These are phyloP conservation scores for Albula glossodonta DNA, from an alignment of 2,113 vertebrate genomes.

Conservation along the genomic window DNA sequence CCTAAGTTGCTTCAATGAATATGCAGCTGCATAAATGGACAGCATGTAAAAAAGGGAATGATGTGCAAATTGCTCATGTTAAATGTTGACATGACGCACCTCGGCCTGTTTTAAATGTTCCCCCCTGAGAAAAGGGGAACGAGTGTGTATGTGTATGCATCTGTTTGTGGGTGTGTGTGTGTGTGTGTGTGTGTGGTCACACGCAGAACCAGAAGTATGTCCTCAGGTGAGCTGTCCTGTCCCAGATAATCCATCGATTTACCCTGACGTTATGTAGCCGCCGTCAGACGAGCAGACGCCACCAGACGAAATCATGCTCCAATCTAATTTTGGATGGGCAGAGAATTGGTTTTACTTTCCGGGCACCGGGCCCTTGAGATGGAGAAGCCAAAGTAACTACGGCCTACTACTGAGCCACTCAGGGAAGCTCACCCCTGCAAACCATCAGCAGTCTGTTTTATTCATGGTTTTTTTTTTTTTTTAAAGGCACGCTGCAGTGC, in stretches of 20 bases:
- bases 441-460: constrained; percentile 7
- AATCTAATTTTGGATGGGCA: neutral
- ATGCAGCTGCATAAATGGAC: too few species aligned
- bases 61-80: too few species aligned
- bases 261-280: neutral
- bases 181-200: neutral
- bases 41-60: too few species aligned
- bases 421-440: neutral
- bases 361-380: neutral
- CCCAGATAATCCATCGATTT: neutral
- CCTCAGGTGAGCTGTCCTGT: neutral
- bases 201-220: neutral
- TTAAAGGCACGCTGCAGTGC: constrained; percentile 7
- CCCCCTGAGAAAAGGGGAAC: too few species aligned
- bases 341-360: neutral
- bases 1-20: too few species aligned
- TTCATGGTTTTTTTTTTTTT: constrained; percentile 25
- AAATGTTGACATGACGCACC: too few species aligned
- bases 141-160: too few species aligned
- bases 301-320: neutral
- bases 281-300: neutral
- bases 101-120: too few species aligned
- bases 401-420: neutral
- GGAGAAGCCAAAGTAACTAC: neutral
- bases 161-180: neutral